Conservation (phyloP, 2,888 invertebrate genomes). For the Hipparchia sbordonii region DNA sequence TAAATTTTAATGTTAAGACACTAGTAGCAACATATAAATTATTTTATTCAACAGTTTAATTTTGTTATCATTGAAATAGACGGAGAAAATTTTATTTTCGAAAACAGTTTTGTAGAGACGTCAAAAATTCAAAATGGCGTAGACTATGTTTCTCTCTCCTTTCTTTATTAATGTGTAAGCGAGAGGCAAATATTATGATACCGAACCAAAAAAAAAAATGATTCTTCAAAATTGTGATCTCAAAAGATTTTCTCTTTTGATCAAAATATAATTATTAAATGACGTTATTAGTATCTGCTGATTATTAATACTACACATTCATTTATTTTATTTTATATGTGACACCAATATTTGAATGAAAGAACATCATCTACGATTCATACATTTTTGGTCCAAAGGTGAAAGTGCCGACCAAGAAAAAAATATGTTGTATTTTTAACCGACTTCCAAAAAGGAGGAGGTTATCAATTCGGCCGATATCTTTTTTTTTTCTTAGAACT, state of each 20-base stretch:
- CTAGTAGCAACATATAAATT: neutral
- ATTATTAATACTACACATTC: neutral
- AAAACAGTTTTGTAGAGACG: neutral
- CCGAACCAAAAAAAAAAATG: neutral
- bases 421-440: no score
- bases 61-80: neutral
- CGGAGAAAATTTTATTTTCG: neutral
- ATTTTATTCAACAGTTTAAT: neutral
- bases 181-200: neutral
- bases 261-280: neutral
- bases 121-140: neutral
- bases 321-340: conserved; percentile 2
- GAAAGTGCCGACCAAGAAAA: no score
- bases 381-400: no score
- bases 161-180: neutral
- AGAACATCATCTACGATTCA: no score
- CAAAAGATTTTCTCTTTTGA: neutral
- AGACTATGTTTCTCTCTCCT: neutral
- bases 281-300: neutral
- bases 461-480: no score
- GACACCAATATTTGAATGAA: conserved; percentile 3
- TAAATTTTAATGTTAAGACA: neutral
- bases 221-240: neutral
- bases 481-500: no score
- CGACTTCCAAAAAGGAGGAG: no score